phyloP scores from a whole-genome alignment of 2,888 invertebrate species.

The Pyrgus malvae region DNA sequence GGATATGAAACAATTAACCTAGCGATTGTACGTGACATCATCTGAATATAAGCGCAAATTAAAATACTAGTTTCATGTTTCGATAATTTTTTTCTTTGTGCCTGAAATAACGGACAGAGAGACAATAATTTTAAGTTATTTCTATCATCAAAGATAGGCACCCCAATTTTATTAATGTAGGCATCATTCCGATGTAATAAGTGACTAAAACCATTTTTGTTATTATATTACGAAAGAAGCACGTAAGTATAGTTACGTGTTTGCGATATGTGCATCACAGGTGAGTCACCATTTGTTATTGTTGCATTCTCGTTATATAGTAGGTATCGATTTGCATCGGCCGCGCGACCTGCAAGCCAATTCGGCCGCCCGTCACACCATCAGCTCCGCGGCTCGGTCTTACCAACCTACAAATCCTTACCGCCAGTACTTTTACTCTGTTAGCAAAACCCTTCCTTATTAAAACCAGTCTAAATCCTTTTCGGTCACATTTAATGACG shows the following conservation, averaged over 20 bases:
- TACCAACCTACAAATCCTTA: slow-evolving; percentile 25
- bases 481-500: slow-evolving; percentile 76
- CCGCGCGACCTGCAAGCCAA: slow-evolving; percentile 2
- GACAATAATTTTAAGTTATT: too few relatives aligned
- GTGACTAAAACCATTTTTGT: too few relatives aligned
- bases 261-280: too few relatives aligned
- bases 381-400: slow-evolving; percentile 12
- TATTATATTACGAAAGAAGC: too few relatives aligned
- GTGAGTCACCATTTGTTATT: neutral
- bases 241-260: too few relatives aligned
- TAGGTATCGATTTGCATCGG: neutral
- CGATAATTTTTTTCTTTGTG: slow-evolving; percentile 54
- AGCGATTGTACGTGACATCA: slow-evolving; percentile 60
- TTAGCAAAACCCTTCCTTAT: slow-evolving; percentile 63
- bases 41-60: slow-evolving; percentile 61
- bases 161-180: too few relatives aligned
- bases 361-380: slow-evolving; percentile 1
- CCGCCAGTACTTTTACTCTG: slow-evolving; percentile 50
- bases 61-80: slow-evolving; percentile 67
- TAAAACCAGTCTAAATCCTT: slow-evolving; percentile 69
- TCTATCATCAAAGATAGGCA: too few relatives aligned
- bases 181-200: too few relatives aligned
- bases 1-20: neutral
- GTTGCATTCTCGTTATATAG: neutral
- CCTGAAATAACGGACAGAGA: too few relatives aligned